These are phyloP conservation scores for Staurois parvus DNA, from an alignment of 2,797 vertebrate species.

Conservation along the genomic window DNA sequence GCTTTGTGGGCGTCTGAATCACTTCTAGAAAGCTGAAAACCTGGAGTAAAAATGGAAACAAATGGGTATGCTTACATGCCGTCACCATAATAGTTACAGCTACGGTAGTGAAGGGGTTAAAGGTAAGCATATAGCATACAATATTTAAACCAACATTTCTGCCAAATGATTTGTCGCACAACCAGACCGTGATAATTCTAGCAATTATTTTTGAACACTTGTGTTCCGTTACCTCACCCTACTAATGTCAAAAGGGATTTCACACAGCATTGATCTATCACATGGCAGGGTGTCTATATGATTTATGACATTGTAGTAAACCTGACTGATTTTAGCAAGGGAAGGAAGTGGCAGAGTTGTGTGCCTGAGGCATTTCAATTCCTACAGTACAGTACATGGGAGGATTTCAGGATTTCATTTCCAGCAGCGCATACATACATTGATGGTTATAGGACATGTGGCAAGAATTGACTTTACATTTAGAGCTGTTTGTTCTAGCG, in stretches of 20 bases:
- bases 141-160: not conserved
- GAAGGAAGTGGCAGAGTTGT: constrained; percentile 21
- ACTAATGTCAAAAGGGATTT: constrained; percentile 54
- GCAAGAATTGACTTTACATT: not conserved
- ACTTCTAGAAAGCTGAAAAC: too few relatives aligned
- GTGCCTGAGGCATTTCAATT: constrained; percentile 27
- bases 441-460: constrained; percentile 4
- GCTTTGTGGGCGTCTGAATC: too few relatives aligned
- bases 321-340: constrained; percentile 30
- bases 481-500: not conserved
- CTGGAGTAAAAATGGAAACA: too few relatives aligned
- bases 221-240: constrained; percentile 36
- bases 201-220: constrained; percentile 25
- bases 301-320: constrained; percentile 44
- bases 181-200: constrained; percentile 16
- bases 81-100: not conserved
- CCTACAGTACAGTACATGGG: constrained; percentile 23
- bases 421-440: not conserved
- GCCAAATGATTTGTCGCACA: not conserved
- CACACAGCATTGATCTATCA: constrained; percentile 54
- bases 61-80: too few relatives aligned
- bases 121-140: not conserved
- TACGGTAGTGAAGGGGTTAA: not conserved
- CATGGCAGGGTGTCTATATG: constrained; percentile 47
- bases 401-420: constrained; percentile 43